Percentiles rank a stretch among this genome's conserved stretches.
Evolutionary conservation across 2,113 vertebrate species (phyloP).

Genomic region (Arenaria interpres): DNA sequence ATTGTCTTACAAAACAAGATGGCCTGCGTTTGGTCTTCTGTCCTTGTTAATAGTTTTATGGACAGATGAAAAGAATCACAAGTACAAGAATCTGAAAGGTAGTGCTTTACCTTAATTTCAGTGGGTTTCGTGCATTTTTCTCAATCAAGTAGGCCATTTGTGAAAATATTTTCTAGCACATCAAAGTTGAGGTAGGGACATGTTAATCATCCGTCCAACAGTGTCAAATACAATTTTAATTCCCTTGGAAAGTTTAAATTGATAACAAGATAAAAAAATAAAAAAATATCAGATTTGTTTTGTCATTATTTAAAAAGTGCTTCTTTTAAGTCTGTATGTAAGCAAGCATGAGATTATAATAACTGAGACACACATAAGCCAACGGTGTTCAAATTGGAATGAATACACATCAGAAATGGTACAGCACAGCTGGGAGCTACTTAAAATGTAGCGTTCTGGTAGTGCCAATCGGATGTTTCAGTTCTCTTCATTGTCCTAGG

Average conservation of each 20-base stretch:
- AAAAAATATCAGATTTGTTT: neutral
- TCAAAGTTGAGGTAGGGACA: neutral
- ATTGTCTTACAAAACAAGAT: neutral
- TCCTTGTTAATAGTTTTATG: neutral
- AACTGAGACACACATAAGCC: neutral
- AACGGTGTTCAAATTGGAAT: neutral
- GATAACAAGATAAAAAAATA: neutral
- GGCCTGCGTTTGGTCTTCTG: neutral
- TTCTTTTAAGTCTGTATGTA: neutral
- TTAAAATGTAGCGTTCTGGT: neutral
- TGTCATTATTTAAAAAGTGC: neutral
- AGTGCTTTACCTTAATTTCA: neutral
- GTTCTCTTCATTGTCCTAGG: neutral
- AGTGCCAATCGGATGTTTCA: neutral
- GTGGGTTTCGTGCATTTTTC: neutral
- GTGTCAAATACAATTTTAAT: neutral
- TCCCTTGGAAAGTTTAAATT: neutral
- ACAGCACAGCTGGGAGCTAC: neutral
- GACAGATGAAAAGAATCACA: neutral
- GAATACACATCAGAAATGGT: neutral
- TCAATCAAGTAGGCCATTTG: neutral
- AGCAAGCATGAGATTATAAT: neutral
- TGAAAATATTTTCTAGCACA: neutral
- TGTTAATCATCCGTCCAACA: neutral
- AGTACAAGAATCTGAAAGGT: neutral